phyloP scores from a whole-genome alignment of 1,140 invertebrate genomes.

The Dendrolimus kikuchii region DNA sequence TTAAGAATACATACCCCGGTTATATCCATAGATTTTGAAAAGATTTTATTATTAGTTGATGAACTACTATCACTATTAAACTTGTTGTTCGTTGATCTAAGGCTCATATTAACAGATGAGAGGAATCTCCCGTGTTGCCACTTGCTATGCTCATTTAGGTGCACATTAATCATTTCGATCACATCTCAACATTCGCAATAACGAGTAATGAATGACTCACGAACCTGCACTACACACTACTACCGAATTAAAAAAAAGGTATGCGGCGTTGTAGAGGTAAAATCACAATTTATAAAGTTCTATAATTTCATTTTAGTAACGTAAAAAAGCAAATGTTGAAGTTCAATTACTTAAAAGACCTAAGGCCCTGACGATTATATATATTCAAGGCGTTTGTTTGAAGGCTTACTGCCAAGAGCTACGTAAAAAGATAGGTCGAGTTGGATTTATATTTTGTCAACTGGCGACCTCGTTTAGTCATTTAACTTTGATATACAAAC shows the following conservation, averaged over 20 bases:
- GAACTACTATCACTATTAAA: constrained; percentile 36
- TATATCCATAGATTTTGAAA: constrained; percentile 37
- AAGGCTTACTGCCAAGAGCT: constrained; percentile 14
- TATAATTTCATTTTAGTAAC: too few species aligned
- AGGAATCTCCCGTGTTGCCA: constrained; percentile 61
- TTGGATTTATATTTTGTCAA: constrained; percentile 11
- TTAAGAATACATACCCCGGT: constrained; percentile 20
- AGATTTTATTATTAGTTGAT: constrained; percentile 33
- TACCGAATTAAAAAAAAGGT: constrained; percentile 25
- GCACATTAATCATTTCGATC: constrained; percentile 59
- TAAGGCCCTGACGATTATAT: background rate
- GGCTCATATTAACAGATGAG: constrained; percentile 54
- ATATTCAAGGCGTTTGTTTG: constrained; percentile 26
- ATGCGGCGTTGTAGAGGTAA: background rate
- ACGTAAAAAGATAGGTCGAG: background rate
- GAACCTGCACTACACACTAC: constrained; percentile 34
- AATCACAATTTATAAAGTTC: too few species aligned
- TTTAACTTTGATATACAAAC: constrained; percentile 28
- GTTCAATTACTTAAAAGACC: too few species aligned
- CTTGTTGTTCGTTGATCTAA: constrained; percentile 41
- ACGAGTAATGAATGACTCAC: constrained; percentile 53
- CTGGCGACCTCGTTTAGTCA: constrained; percentile 46
- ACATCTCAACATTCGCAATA: constrained; percentile 35
- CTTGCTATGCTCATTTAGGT: constrained; percentile 50
- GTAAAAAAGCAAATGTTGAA: too few species aligned